Evolutionary conservation across 2,113 vertebrate genomes (phyloP), one percentile per base, ranked within the genome.

Genomic region (Lampris incognitus): DNA sequence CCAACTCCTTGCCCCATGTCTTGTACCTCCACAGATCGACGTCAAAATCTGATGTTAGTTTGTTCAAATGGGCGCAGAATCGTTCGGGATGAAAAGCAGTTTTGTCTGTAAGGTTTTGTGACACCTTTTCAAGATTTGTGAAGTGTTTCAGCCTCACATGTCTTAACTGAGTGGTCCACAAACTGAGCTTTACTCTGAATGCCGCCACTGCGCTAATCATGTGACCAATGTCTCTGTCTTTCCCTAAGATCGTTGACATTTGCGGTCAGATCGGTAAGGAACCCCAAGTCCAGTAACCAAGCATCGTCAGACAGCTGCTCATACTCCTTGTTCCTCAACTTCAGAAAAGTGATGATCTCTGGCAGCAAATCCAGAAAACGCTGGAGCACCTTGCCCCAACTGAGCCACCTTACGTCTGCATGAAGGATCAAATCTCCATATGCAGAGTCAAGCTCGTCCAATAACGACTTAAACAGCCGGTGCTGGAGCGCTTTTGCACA

Each of bases 151-250:
- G 64, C 41, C 42, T 69, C 49, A 37, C 39, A 52, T 54, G 40
- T 6, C 64, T 60, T 52, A 75, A 37, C 36, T 74, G 64, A 42
- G 67, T 55, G 50, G 36, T 80, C 78, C 72, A 76, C 38, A 76
- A 37, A 49, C 40, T 9, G 48, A 78, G 74, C 48, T 82, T 74
- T n/a, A 60, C 44, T 55, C 70, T 70, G 37, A 81, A 76, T 52
- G 69, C 65, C 42, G 78, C 61, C 4, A 74, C 65, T 69, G 75
- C 24, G 37, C 64, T 74, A 2, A 74, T 78, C 44, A 78, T 74
- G 69, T 65, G 65, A 24, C 24, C 24, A 24, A 24, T 24, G 24
- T 74, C 38, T 58, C 40, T 0, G 46, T 71, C 71, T 44, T 83
- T 79, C 52, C 61, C 67, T 44, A 73, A 59, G 9, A 58, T 64